Percentiles rank a stretch among this genome's conserved stretches.
Evolutionary conservation across 37 sponge, comb jelly and placozoan genomes (phyloP).

Genomic region (Geodia barretti): DNA sequence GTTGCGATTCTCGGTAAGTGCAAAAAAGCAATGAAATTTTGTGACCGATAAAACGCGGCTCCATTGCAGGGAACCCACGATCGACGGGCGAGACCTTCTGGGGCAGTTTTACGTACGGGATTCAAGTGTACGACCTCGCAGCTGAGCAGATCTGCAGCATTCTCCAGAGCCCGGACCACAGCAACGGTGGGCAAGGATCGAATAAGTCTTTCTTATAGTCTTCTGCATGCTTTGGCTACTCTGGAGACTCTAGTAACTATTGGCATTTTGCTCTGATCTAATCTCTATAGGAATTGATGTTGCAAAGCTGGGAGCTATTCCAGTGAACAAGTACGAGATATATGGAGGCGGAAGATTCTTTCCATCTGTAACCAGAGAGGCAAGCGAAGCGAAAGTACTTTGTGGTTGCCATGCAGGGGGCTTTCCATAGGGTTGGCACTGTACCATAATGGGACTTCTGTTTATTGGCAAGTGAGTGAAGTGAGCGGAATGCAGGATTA

Average conservation of each 20-base stretch:
- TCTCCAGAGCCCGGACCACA: not conserved
- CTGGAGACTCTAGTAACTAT: too few species aligned
- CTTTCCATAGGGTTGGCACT: too few species aligned
- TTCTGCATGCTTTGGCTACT: not conserved
- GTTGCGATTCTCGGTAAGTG: not conserved
- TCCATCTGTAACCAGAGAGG: constrained; percentile 6
- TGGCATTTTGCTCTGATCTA: not conserved
- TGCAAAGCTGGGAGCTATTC: not conserved
- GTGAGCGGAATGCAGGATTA: too few species aligned
- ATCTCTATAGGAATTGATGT: not conserved
- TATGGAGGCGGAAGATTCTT: constrained; percentile 15
- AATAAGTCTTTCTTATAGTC: not conserved
- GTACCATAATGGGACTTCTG: too few species aligned
- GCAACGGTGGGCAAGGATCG: not conserved
- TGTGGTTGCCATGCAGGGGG: too few species aligned
- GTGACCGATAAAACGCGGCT: too few species aligned
- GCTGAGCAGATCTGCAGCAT: not conserved
- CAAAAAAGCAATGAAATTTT: too few species aligned
- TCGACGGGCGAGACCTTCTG: too few species aligned
- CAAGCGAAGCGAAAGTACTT: not conserved
- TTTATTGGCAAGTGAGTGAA: too few species aligned
- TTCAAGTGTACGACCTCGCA: not conserved
- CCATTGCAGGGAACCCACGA: too few species aligned
- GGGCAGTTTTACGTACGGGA: too few species aligned
- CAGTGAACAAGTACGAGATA: not conserved